Conservation (phyloP, 2,797 vertebrate genomes). For the Chromis chromis region DNA sequence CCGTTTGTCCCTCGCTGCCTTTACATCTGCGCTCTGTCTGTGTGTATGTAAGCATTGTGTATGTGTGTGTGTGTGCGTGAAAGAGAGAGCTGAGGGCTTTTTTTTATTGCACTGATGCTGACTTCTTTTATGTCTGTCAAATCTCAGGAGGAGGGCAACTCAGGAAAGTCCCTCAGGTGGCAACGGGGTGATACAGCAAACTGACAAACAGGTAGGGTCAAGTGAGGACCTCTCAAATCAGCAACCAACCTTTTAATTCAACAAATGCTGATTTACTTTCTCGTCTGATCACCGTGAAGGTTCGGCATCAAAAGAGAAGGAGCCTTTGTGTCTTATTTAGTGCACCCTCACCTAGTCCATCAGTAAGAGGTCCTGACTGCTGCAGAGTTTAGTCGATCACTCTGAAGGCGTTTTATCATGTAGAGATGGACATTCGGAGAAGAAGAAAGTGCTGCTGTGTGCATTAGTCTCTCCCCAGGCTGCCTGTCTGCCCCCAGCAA, state of each 20-base stretch:
- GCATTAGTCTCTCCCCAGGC: slow-evolving; percentile 48
- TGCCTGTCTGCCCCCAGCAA: slow-evolving; percentile 60
- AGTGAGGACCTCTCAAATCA: slow-evolving; percentile 39
- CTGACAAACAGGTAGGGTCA: slow-evolving; percentile 54
- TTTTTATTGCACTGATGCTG: slow-evolving; percentile 36
- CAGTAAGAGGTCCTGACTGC: slow-evolving; percentile 39
- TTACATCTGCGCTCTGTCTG: slow-evolving; percentile 56
- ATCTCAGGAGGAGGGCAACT: slow-evolving; percentile 58
- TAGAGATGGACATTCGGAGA: slow-evolving; percentile 44
- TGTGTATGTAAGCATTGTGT: slow-evolving; percentile 40
- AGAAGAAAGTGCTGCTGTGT: slow-evolving; percentile 57
- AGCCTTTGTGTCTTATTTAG: slow-evolving; percentile 14
- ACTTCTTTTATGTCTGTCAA: slow-evolving; percentile 51
- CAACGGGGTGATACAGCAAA: slow-evolving; percentile 48
- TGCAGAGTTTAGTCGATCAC: slow-evolving; percentile 20
- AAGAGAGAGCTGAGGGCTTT: slow-evolving; percentile 32
- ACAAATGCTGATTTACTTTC: background rate
- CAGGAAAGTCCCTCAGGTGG: slow-evolving; percentile 53
- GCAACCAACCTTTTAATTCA: slow-evolving; percentile 16
- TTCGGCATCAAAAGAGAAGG: background rate
- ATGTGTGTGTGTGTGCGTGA: background rate
- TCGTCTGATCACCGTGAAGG: background rate
- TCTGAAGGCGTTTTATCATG: slow-evolving; percentile 42
- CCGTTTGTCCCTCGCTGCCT: slow-evolving; percentile 68
- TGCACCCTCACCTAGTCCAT: slow-evolving; percentile 17